phyloP scores from a whole-genome alignment of 2,113 vertebrate genomes.

The Campylomormyrus numenius region DNA sequence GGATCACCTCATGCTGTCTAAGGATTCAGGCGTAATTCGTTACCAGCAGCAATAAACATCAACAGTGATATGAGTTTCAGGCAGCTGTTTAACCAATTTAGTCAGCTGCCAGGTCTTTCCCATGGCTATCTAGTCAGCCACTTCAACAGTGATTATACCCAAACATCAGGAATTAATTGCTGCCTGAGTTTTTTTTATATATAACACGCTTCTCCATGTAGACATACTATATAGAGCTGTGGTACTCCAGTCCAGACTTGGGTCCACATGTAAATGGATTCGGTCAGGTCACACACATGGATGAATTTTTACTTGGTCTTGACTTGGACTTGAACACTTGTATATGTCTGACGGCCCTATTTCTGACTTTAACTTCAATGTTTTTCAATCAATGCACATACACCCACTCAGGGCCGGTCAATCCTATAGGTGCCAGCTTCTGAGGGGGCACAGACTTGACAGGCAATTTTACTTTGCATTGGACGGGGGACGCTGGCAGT shows the following conservation, averaged over 20 bases:
- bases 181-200: background rate
- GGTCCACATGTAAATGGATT: background rate
- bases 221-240: background rate
- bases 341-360: background rate
- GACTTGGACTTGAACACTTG: background rate
- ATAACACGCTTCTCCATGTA: background rate
- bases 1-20: slow-evolving; percentile 27
- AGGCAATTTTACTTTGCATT: background rate
- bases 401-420: background rate
- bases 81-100: background rate
- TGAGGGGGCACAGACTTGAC: background rate
- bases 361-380: background rate
- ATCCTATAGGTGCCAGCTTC: background rate
- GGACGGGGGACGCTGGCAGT: background rate
- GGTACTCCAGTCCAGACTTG: background rate
- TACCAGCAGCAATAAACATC: slow-evolving; percentile 6
- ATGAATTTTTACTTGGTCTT: background rate
- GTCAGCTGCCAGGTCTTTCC: background rate
- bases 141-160: background rate
- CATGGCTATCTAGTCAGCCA: background rate
- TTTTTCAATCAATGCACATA: background rate
- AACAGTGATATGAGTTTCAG: background rate
- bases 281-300: background rate
- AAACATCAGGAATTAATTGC: background rate
- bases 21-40: background rate